phyloP scores from a whole-genome alignment of 2,888 invertebrate species.

The Ophioninae sp. region DNA sequence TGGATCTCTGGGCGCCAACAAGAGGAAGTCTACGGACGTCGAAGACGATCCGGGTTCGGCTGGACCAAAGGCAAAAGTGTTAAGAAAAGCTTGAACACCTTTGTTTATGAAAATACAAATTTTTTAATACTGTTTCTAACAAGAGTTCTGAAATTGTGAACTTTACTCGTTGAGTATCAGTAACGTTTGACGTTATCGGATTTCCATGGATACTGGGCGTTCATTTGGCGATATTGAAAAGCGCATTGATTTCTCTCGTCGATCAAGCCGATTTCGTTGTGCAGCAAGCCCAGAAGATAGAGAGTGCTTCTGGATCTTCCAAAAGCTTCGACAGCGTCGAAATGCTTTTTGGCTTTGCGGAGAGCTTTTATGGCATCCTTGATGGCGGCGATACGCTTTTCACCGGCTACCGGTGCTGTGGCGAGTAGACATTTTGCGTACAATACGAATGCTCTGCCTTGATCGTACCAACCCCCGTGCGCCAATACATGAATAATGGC shows the following conservation, averaged over 20 bases:
- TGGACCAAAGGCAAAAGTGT: conserved; percentile 32
- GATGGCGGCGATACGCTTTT: conserved; percentile 82
- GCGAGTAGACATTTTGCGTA: conserved; percentile 91
- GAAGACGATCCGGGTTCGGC: conserved; percentile 70
- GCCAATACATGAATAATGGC: conserved; percentile 88
- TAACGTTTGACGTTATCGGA: conserved; percentile 80
- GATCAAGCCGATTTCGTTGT: conserved; percentile 87
- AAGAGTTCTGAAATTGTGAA: not conserved
- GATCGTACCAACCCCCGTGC: conserved; percentile 91
- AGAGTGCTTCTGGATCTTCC: conserved; percentile 88
- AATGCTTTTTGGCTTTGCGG: conserved; percentile 86
- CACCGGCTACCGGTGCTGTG: conserved; percentile 82
- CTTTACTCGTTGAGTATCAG: conserved; percentile 52
- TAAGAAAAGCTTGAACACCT: conserved; percentile 20
- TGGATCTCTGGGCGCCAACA: conserved; percentile 79
- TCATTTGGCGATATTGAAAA: conserved; percentile 89
- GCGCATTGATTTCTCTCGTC: conserved; percentile 91
- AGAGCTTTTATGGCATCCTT: conserved; percentile 85
- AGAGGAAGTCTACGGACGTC: conserved; percentile 77
- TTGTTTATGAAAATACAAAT: not conserved
- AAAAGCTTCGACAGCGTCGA: conserved; percentile 89
- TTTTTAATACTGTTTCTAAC: not conserved
- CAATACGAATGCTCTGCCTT: conserved; percentile 88
- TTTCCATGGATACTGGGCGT: conserved; percentile 87
- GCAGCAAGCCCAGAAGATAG: conserved; percentile 85